Percentiles rank a stretch among this genome's conserved stretches.
These are phyloP conservation scores for Craniophora ligustri DNA, from an alignment of 2,888 invertebrate species.

Conservation along the genomic window DNA sequence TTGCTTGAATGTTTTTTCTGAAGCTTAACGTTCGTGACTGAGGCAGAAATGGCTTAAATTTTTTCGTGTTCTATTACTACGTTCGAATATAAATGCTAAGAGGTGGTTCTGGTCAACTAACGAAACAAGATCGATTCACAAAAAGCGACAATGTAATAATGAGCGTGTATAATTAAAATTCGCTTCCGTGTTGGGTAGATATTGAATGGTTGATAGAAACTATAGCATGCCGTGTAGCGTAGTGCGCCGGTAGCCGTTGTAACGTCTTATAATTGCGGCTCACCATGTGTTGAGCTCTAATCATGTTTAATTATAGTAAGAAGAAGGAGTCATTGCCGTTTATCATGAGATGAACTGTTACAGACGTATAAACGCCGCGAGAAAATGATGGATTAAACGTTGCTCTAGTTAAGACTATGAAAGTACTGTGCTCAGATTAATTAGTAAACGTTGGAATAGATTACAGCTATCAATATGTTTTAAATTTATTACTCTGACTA, in stretches of 20 bases:
- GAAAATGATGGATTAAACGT: conserved; percentile 76
- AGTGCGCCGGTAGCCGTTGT: conserved; percentile 80
- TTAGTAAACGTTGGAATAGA: conserved; percentile 45
- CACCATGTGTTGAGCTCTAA: conserved; percentile 86
- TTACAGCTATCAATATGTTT: conserved; percentile 32
- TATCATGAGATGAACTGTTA: conserved; percentile 88
- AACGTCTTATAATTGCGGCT: conserved; percentile 84
- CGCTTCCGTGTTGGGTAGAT: conserved; percentile 77
- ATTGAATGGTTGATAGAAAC: conserved; percentile 79
- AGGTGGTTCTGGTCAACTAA: conserved; percentile 40
- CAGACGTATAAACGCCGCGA: conserved; percentile 75
- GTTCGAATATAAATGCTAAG: conserved; percentile 4
- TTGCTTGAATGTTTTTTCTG: conserved; percentile 37
- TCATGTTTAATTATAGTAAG: conserved; percentile 85
- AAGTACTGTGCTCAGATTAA: conserved; percentile 45
- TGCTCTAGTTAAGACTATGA: conserved; percentile 48
- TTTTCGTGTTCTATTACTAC: background rate
- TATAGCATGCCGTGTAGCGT: conserved; percentile 79
- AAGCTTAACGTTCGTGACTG: background rate
- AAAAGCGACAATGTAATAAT: conserved; percentile 66
- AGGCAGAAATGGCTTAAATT: background rate
- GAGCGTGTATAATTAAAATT: conserved; percentile 70
- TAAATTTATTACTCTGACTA: conserved; percentile 16
- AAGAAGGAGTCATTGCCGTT: conserved; percentile 85
- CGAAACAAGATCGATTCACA: conserved; percentile 49